Evolutionary conservation across 2,113 vertebrate species (phyloP).

Genomic region (Pygoscelis antarcticus): DNA sequence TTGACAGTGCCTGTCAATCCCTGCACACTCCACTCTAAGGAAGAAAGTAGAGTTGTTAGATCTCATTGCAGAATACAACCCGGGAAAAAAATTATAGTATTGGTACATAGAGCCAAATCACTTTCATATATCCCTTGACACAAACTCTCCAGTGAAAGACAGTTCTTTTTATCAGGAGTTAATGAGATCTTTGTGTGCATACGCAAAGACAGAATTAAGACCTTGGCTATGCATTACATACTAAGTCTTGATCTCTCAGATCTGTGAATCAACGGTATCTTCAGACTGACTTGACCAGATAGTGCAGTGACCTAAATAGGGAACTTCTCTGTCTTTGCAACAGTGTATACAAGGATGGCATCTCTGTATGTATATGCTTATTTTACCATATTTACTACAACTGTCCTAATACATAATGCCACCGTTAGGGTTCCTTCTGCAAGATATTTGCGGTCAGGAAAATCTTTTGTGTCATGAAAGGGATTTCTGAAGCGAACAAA

Average conservation of each 20-base stretch:
- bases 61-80: background rate
- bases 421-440: background rate
- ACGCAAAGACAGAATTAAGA: background rate
- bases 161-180: background rate
- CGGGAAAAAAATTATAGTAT: rapidly evolving
- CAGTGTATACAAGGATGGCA: background rate
- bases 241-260: background rate
- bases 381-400: background rate
- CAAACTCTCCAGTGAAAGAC: background rate
- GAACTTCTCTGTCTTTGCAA: background rate
- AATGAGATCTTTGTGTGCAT: background rate
- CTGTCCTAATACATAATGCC: background rate
- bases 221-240: background rate
- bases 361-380: background rate
- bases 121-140: background rate
- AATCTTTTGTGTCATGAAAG: background rate
- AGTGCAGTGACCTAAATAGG: background rate
- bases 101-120: background rate
- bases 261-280: background rate
- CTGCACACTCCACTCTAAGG: background rate
- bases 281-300: background rate
- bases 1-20: background rate
- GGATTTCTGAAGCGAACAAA: background rate
- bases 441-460: background rate
- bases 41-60: background rate